Conservation (phyloP, 1,140 invertebrate genomes). For the Drosophila nannoptera region DNA sequence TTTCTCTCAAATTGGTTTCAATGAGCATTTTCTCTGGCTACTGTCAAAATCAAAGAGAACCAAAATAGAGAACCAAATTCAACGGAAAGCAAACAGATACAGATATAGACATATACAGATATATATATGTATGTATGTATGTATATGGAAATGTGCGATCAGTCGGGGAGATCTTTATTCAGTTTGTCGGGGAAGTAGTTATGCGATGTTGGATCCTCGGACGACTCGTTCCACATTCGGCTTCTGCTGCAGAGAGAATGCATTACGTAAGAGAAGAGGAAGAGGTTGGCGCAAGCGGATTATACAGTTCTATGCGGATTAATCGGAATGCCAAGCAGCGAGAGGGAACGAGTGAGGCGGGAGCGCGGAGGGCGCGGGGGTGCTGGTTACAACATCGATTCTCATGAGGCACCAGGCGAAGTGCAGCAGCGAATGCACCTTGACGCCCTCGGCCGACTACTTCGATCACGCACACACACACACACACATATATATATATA, state of each 20-base stretch:
- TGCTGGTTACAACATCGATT: conserved; percentile 35
- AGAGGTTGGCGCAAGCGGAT: conserved; percentile 8
- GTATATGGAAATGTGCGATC: conserved; percentile 51
- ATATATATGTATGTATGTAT: too few relatives aligned
- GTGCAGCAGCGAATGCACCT: conserved; percentile 12
- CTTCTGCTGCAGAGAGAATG: conserved; percentile 27
- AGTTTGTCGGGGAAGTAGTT: not conserved
- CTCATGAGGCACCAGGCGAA: conserved; percentile 10
- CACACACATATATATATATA: conserved; percentile 12
- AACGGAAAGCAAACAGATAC: not conserved
- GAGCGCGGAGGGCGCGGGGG: too few relatives aligned
- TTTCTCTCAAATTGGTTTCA: conserved; percentile 20
- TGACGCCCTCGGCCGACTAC: not conserved
- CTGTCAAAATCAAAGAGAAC: conserved; percentile 48
- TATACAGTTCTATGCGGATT: conserved; percentile 15
- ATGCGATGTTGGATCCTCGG: not conserved
- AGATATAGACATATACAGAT: too few relatives aligned
- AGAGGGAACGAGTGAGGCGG: conserved; percentile 23
- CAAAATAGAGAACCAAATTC: conserved; percentile 17
- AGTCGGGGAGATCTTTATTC: conserved; percentile 43
- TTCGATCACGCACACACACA: too few relatives aligned
- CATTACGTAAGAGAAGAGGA: too few relatives aligned
- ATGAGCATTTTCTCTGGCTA: conserved; percentile 61
- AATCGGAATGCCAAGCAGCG: conserved; percentile 9
- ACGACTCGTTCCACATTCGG: not conserved